Evolutionary conservation across 2,113 vertebrate species (phyloP).

Genomic region (Syngnathus floridae): DNA sequence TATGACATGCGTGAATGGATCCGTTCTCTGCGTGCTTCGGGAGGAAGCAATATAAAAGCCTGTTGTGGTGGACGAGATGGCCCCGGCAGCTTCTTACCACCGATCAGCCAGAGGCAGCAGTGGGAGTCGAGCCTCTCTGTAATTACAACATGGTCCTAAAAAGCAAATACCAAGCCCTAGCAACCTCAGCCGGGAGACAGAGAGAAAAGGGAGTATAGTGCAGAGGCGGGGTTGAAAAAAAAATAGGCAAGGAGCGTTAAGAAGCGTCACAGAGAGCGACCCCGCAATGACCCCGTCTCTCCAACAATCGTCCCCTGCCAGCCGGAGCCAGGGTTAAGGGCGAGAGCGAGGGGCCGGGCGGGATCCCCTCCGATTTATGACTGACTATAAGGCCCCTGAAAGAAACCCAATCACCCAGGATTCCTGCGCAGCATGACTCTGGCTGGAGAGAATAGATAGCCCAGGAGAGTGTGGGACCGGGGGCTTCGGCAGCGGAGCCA

Average conservation of each 20-base stretch:
- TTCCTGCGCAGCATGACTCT: conserved; percentile 72
- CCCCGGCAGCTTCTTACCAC: conserved; percentile 53
- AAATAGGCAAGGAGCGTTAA: conserved; percentile 59
- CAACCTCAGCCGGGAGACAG: conserved; percentile 69
- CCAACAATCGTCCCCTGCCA: conserved; percentile 68
- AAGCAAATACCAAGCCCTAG: conserved; percentile 77
- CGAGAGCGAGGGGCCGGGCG: conserved; percentile 65
- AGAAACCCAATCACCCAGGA: conserved; percentile 75
- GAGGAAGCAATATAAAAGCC: conserved; percentile 47
- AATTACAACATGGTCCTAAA: conserved; percentile 76
- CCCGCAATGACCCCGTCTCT: conserved; percentile 67
- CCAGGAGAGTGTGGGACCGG: conserved; percentile 60
- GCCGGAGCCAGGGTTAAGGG: conserved; percentile 71
- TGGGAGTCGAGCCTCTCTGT: conserved; percentile 69
- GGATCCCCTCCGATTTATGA: conserved; percentile 73
- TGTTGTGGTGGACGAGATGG: conserved; percentile 49
- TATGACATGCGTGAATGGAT: conserved; percentile 52
- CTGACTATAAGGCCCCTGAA: conserved; percentile 70
- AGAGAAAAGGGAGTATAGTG: conserved; percentile 36
- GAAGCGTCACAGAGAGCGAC: conserved; percentile 69
- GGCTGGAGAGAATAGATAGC: conserved; percentile 63
- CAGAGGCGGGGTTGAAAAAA: conserved; percentile 46
- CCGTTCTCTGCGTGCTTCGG: conserved; percentile 37
- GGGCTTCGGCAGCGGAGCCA: conserved; percentile 36
- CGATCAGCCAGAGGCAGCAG: conserved; percentile 57